Base-by-base conservation (phyloP, 2,113 vertebrate genomes). In the Xerus inauris region DNA sequence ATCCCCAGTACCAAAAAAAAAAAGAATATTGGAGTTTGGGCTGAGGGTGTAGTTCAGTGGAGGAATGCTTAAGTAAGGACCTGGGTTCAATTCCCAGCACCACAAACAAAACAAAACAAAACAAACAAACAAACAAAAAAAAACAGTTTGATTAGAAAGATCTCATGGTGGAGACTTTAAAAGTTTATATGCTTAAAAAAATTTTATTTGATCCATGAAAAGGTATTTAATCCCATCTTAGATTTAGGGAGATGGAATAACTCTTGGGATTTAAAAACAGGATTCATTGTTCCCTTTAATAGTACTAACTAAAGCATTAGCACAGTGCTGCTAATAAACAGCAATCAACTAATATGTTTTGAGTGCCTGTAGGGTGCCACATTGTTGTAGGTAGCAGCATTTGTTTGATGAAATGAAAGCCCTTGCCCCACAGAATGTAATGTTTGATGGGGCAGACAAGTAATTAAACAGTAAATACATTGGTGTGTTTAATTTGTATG, bases 101-200 rank as follows among this genome's bases (percentile, higher is more conserved):
- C 35, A n/a, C 32, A n/a, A n/a, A n/a, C 32, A 35, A n/a, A 35
- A n/a, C 5, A n/a, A 16, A 69, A 14, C 4, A 32, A 35, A 19
- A n/a, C 6, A 35, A 3, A n/a, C 6, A 67, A 0, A 49, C 11
- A 49, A 12, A 30, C 14, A 17, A n/a, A 16, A n/a, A n/a, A n/a
- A 7, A 69, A n/a, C n/a, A n/a, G 65, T 89, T 88, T 81, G 42
- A 32, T 87, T 86, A 84, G 91, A 65, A 95, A 64, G 62, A 59
- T 76, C 45, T 75, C 22, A 5, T 54, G 47, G 75, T 62, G 8
- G 40, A 89, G 54, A 75, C 42, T 93, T 85, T 77, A 69, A 87
- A 89, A 87, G 69, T 57, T 93, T 49, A 49, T 49, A 3, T 49
- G 12, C 49, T 49, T 49, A 49, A 49, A 49, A n/a, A n/a, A n/a